A percentile compares a stretch with the other conserved stretches of the same genome.
Evolutionary conservation across 64 coral and sea anemone species (phyloP).

Genomic region (Pocillopora damicornis): DNA sequence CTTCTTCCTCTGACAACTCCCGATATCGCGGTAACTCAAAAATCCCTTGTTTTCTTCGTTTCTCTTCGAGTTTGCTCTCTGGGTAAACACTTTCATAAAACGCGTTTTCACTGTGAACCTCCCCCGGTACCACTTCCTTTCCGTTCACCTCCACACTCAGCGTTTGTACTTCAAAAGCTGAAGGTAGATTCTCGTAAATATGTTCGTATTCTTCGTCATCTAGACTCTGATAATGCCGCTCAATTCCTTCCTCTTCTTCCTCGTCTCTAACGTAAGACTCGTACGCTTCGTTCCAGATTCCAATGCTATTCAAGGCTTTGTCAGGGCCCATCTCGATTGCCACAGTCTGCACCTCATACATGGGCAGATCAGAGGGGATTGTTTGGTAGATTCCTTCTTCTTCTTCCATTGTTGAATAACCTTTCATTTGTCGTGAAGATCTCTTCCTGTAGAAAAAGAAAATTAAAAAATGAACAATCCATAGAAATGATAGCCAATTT

Average conservation of each 20-base stretch:
- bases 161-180: background rate
- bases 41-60: background rate
- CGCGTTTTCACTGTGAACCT: background rate
- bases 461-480: background rate
- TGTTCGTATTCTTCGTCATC: background rate
- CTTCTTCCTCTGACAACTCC: slow-evolving; percentile 1
- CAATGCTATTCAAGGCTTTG: background rate
- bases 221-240: background rate
- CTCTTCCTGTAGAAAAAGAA: background rate
- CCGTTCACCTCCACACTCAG: background rate
- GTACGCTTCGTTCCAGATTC: background rate
- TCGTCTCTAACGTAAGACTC: background rate
- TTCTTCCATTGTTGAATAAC: slow-evolving; percentile 12
- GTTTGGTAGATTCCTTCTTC: slow-evolving; percentile 3
- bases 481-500: too few species aligned
- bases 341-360: slow-evolving; percentile 37
- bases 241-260: background rate
- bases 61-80: background rate
- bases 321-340: slow-evolving; percentile 26
- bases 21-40: background rate
- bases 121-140: background rate
- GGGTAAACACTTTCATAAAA: background rate
- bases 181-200: background rate
- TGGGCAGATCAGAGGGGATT: background rate
- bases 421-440: background rate